phyloP scores from a whole-genome alignment of 23 tunicate genomes.

The Clavelina lepadiformis region DNA sequence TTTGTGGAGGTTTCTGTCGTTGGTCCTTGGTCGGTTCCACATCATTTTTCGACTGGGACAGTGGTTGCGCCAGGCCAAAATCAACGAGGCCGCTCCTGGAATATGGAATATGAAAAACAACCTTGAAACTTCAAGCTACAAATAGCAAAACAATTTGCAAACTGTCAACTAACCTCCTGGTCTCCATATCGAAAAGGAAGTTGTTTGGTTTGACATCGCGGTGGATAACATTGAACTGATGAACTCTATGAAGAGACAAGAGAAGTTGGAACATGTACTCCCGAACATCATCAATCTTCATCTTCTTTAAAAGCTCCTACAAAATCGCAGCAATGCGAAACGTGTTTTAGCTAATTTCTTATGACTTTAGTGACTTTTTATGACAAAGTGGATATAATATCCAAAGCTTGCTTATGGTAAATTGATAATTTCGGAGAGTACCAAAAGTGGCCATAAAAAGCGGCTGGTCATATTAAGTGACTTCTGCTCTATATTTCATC shows the following conservation, averaged over 20 bases:
- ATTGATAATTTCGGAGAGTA: too few relatives aligned
- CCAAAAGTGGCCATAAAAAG: too few relatives aligned
- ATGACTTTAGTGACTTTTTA: too few relatives aligned
- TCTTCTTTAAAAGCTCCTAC: slow-evolving; percentile 48
- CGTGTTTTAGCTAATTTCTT: too few relatives aligned
- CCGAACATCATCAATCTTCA: slow-evolving; percentile 49
- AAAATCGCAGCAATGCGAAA: too few relatives aligned
- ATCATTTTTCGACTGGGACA: neutral
- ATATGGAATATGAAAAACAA: neutral
- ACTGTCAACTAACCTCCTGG: slow-evolving; percentile 35
- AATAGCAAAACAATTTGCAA: neutral
- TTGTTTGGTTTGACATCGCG: slow-evolving; percentile 94
- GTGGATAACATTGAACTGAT: slow-evolving; percentile 61
- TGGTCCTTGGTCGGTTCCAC: neutral
- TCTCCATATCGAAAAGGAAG: slow-evolving; percentile 63
- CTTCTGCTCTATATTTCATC: too few relatives aligned
- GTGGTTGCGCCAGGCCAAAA: slow-evolving; percentile 73
- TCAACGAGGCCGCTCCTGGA: slow-evolving; percentile 74
- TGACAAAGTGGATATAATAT: too few relatives aligned
- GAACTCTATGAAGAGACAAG: slow-evolving; percentile 42
- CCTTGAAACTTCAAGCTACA: neutral
- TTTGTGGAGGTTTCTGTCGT: neutral
- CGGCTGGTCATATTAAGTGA: too few relatives aligned
- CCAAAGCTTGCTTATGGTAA: too few relatives aligned
- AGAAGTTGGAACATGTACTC: slow-evolving; percentile 69